Evolutionary conservation across 1,140 invertebrate genomes (phyloP).

Genomic region (Pseudomyrmex concolor): DNA sequence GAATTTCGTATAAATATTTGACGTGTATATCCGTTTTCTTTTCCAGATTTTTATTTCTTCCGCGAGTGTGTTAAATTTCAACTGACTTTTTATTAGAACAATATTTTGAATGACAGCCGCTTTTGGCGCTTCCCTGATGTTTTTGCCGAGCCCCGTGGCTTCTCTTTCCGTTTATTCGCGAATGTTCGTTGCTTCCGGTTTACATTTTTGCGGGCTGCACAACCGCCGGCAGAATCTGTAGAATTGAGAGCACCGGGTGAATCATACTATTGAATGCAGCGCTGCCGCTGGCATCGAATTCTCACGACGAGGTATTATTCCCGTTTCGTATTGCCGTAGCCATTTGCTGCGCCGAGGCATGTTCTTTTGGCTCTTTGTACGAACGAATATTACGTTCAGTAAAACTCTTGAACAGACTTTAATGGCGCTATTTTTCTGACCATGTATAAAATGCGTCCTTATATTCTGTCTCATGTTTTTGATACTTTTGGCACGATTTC

Average conservation of each 20-base stretch:
- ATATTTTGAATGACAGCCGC: not conserved
- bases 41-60: too few species aligned
- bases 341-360: constrained; percentile 59
- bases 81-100: too few species aligned
- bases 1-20: too few species aligned
- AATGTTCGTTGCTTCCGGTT: constrained; percentile 65
- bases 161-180: constrained; percentile 50
- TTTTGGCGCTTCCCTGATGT: not conserved
- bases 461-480: not conserved
- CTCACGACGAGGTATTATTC: constrained; percentile 67
- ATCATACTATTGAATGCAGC: constrained; percentile 69
- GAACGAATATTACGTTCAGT: constrained; percentile 58
- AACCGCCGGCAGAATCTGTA: constrained; percentile 63
- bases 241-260: constrained; percentile 70
- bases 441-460: constrained; percentile 19
- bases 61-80: too few species aligned
- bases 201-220: constrained; percentile 66
- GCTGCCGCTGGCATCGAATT: constrained; percentile 68
- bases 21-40: too few species aligned
- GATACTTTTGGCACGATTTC: too few species aligned
- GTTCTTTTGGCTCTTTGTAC: constrained; percentile 60
- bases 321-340: constrained; percentile 56
- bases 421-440: constrained; percentile 24
- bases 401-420: constrained; percentile 33
- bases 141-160: constrained; percentile 27